These are phyloP conservation scores for Lithophane semibrunnea DNA, from an alignment of 2,888 invertebrate species.

Conservation along the genomic window DNA sequence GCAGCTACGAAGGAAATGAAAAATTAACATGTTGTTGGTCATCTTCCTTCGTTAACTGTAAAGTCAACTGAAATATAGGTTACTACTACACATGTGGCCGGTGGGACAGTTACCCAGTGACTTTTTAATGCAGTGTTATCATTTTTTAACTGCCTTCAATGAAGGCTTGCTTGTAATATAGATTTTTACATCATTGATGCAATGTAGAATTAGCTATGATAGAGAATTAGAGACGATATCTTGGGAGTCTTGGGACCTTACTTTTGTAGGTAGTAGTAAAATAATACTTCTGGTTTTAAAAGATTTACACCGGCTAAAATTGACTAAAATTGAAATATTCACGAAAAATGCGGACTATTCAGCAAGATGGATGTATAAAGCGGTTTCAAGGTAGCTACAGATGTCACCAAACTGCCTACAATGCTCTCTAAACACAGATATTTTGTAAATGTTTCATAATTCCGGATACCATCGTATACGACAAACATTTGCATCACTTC, in stretches of 20 bases:
- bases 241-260: not conserved
- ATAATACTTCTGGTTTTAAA: slow-evolving; percentile 1
- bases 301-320: slow-evolving; percentile 9
- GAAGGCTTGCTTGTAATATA: not conserved
- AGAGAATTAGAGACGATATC: not conserved
- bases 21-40: slow-evolving; percentile 37
- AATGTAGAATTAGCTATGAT: not conserved
- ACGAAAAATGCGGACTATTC: slow-evolving; percentile 33
- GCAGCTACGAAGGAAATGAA: slow-evolving; percentile 18
- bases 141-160: not conserved
- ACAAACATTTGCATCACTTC: slow-evolving; percentile 51
- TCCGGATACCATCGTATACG: slow-evolving; percentile 27
- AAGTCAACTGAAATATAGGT: slow-evolving; percentile 48
- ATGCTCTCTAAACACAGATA: slow-evolving; percentile 39
- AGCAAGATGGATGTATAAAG: slow-evolving; percentile 37
- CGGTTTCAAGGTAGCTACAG: slow-evolving; percentile 46
- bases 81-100: slow-evolving; percentile 28
- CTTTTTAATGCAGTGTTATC: not conserved
- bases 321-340: slow-evolving; percentile 20
- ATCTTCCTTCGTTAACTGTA: slow-evolving; percentile 32
- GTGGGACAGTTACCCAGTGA: not conserved
- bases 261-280: not conserved
- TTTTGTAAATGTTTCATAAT: slow-evolving; percentile 38
- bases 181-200: not conserved
- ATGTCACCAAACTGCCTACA: slow-evolving; percentile 53